Percentiles rank a stretch among this genome's conserved stretches.
These are phyloP conservation scores for Idris sp. DNA, from an alignment of 1,140 invertebrate species.

Conservation along the genomic window DNA sequence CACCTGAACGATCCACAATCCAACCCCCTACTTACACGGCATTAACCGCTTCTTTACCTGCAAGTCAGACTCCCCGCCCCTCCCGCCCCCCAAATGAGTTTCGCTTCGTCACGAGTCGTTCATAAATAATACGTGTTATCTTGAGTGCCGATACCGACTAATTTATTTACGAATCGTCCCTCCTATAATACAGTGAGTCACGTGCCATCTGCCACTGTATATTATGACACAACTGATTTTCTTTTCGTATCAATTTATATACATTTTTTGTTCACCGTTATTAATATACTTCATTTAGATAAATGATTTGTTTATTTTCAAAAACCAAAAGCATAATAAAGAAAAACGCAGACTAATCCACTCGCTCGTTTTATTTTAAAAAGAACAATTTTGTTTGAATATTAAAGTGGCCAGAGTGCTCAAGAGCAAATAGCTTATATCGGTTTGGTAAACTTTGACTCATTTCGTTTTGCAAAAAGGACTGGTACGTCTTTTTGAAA, in stretches of 20 bases:
- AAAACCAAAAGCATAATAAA: too few species aligned
- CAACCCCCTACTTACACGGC: conserved; percentile 60
- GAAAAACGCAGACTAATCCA: too few species aligned
- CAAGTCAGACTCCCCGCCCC: conserved; percentile 15
- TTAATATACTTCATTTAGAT: too few species aligned
- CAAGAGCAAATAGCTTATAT: conserved; percentile 1
- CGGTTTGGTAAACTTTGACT: conserved; percentile 7
- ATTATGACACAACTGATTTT: conserved; percentile 71
- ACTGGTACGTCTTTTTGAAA: conserved; percentile 47
- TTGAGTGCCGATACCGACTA: conserved; percentile 72
- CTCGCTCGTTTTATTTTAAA: too few species aligned
- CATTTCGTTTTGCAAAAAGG: conserved; percentile 18
- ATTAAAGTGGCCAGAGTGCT: too few species aligned
- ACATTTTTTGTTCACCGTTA: too few species aligned
- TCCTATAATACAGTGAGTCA: conserved; percentile 68
- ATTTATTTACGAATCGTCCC: conserved; percentile 75
- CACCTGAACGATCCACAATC: conserved; percentile 64
- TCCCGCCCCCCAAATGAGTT: conserved; percentile 39
- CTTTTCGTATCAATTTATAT: too few species aligned
- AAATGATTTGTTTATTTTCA: too few species aligned
- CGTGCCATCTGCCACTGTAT: conserved; percentile 77
- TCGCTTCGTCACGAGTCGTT: conserved; percentile 68
- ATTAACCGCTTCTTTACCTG: conserved; percentile 68
- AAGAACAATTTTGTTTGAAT: too few species aligned
- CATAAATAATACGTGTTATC: conserved; percentile 75